Evolutionary conservation across 2,797 vertebrate species (phyloP).

Genomic region (Gymnoscopelus microlampas): DNA sequence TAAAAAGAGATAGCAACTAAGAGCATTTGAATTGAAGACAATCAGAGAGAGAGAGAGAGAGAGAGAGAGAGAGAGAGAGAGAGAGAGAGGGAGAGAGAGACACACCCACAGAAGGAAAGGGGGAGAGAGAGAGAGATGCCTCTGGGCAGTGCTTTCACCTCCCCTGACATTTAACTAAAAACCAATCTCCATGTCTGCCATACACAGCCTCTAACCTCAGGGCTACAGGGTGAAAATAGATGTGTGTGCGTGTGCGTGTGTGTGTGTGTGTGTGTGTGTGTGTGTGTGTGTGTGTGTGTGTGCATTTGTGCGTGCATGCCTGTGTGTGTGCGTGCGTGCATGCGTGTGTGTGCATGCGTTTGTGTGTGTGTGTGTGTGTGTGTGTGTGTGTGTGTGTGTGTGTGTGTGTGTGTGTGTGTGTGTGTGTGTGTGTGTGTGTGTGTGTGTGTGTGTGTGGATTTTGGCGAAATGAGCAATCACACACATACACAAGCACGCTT

Average conservation of each 20-base stretch:
- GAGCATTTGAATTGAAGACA: constrained; percentile 23
- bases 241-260: constrained; percentile 36
- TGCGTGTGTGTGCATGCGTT: constrained; percentile 14
- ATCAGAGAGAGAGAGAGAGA: constrained; percentile 4
- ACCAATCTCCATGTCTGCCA: constrained; percentile 82
- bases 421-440: not conserved
- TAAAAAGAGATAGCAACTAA: constrained; percentile 11
- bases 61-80: constrained; percentile 54
- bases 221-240: constrained; percentile 61
- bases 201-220: constrained; percentile 74
- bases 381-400: not conserved
- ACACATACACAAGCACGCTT: constrained; percentile 9
- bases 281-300: constrained; percentile 8
- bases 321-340: constrained; percentile 9
- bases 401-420: constrained; percentile 11
- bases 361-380: not conserved
- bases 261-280: constrained; percentile 5
- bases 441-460: not conserved
- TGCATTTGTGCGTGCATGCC: constrained; percentile 10
- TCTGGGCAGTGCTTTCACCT: constrained; percentile 82
- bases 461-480: not conserved
- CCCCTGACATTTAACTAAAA: constrained; percentile 89
- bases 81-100: constrained; percentile 43
- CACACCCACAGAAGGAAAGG: constrained; percentile 36
- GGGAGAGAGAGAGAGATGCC: constrained; percentile 59